phyloP scores from a whole-genome alignment of 1,140 invertebrate genomes.

The Agrilus planipennis region DNA sequence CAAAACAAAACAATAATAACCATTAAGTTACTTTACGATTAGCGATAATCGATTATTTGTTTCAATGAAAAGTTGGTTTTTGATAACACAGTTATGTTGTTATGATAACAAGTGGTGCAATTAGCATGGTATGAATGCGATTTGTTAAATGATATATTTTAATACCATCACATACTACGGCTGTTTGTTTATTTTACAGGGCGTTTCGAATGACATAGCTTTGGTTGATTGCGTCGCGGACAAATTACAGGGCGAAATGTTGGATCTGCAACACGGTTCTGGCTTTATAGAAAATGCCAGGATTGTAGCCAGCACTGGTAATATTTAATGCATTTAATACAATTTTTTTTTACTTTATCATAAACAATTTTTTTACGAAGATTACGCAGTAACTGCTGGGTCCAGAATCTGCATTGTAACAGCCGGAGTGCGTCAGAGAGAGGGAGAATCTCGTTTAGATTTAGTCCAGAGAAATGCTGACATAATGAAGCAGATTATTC shows the following conservation, averaged over 20 bases:
- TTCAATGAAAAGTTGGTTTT: too few relatives aligned
- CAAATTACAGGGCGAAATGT: conserved; percentile 78
- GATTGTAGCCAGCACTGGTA: conserved; percentile 59
- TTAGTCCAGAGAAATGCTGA: conserved; percentile 79
- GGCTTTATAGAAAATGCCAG: conserved; percentile 70
- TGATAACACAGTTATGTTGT: too few relatives aligned
- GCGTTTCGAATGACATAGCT: conserved; percentile 67
- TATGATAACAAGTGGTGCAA: too few relatives aligned
- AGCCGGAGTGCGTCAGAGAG: conserved; percentile 73
- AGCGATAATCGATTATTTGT: too few relatives aligned
- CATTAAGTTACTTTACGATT: too few relatives aligned
- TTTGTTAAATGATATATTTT: too few relatives aligned
- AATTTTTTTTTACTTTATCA: too few relatives aligned
- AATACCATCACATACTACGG: too few relatives aligned
- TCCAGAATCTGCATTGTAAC: conserved; percentile 76
- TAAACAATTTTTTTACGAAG: conserved; percentile 37
- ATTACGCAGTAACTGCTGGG: conserved; percentile 61
- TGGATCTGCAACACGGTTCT: conserved; percentile 81
- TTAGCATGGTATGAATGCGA: too few relatives aligned
- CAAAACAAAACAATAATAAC: too few relatives aligned
- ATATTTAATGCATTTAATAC: too few relatives aligned
- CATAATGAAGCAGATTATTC: conserved; percentile 74
- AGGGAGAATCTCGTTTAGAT: conserved; percentile 67
- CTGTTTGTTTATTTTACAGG: too few relatives aligned
- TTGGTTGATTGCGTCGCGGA: conserved; percentile 70